Base-by-base conservation (phyloP, 2,888 invertebrate species). In the Nomada ferruginata region DNA sequence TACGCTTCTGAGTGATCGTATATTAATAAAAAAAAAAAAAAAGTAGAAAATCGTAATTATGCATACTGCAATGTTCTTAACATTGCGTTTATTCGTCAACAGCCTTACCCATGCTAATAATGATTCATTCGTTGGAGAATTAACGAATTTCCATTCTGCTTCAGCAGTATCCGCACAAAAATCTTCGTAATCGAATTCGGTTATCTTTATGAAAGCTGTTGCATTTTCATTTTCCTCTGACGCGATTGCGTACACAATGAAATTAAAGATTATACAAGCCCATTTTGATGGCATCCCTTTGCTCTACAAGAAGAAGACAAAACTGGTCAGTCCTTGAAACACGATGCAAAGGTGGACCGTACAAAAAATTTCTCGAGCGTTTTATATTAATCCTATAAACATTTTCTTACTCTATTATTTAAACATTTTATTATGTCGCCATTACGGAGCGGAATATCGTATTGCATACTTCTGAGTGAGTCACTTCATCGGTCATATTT, bases 101-200 rank as follows among this genome's bases (percentile, higher is more conserved):
- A 60, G 18, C 78, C 69, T 87, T 83, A 92, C 93, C 93, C 93
- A 93, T 87, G 4, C 63, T 23, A 59, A 66, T 26, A 91, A 83
- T 4, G 87, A 87, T 52, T 81, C 18, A 66, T 92, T 88, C 0
- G 83, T 85, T 4, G 91, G 89, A 4, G 87, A 84, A 57, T 85
- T 87, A 66, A 92, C 73, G 23, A 93, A 91, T 4, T 55, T 47
- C 93, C 93, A 93, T 70, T 91, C 87, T 7, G 89, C 86, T 63
- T 91, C 81, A 5, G 91, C 88, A 4, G 85, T 81, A n/a, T 85
- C 82, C 2, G 72, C 52, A 64, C 93, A 93, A 23, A 50, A 53
- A 76, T 93, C 93, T 78, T 92, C 93, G 83, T 93, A 93, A 3
- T 79, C 88, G 44, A 90, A 85, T 65, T 89, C 91, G 26, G 85